Conservation (phyloP, 2,113 vertebrate species). For the Aythya baeri region DNA sequence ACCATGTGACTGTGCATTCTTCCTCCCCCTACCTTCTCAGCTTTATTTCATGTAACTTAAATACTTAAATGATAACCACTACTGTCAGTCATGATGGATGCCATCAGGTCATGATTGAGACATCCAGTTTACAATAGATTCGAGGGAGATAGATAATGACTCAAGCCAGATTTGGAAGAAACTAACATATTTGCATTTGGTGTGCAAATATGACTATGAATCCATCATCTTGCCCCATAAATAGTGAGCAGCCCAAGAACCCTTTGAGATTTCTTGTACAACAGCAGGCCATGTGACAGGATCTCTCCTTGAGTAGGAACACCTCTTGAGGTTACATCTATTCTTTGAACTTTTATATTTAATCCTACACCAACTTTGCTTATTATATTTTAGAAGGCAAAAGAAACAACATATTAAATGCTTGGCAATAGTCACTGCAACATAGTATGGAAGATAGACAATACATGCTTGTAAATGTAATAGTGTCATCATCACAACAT, state of each 20-base stretch:
- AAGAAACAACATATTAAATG: not conserved
- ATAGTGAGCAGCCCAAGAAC: not conserved
- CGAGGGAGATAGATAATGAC: too few species aligned
- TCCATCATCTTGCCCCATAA: not conserved
- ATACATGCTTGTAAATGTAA: not conserved
- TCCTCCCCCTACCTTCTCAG: not conserved
- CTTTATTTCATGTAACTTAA: too few species aligned
- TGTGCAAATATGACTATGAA: not conserved
- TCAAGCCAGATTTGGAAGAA: not conserved
- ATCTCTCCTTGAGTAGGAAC: not conserved
- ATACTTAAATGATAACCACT: too few species aligned
- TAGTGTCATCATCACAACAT: not conserved
- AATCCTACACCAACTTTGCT: not conserved
- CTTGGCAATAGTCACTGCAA: not conserved
- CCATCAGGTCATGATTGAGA: too few species aligned
- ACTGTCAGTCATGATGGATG: not conserved
- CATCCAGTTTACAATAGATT: too few species aligned
- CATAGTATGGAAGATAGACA: not conserved
- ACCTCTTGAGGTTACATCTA: not conserved
- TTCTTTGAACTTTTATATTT: not conserved
- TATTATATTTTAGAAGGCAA: not conserved
- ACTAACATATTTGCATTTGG: not conserved
- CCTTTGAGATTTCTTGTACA: not conserved
- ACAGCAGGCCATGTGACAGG: not conserved
- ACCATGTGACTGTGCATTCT: not conserved